These are phyloP conservation scores for Choristoneura rosaceana DNA, from an alignment of 2,888 invertebrate genomes.

Conservation along the genomic window DNA sequence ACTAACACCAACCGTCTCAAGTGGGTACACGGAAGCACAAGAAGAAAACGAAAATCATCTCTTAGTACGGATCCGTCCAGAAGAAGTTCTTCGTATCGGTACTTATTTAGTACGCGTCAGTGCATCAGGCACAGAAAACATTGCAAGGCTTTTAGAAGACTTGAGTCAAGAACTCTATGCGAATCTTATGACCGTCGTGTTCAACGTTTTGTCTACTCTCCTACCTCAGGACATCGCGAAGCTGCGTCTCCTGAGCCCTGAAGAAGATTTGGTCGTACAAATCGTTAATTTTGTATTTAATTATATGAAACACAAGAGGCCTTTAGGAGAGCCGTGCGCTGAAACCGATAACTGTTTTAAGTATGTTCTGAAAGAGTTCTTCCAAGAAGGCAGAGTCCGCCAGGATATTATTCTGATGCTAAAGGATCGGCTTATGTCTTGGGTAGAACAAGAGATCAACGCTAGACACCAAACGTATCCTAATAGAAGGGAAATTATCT, in stretches of 20 bases:
- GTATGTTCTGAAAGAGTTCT: conserved; percentile 72
- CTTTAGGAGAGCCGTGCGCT: conserved; percentile 65
- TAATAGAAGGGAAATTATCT: conserved; percentile 64
- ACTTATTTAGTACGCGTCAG: conserved; percentile 67
- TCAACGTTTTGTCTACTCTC: conserved; percentile 69
- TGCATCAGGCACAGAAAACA: conserved; percentile 69
- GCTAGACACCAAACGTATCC: conserved; percentile 58
- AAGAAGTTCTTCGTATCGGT: conserved; percentile 74
- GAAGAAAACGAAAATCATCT: conserved; percentile 60
- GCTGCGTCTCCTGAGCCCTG: conserved; percentile 69
- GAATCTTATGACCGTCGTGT: conserved; percentile 72
- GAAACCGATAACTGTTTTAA: conserved; percentile 70
- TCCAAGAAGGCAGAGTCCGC: conserved; percentile 73
- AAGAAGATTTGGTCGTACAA: conserved; percentile 75
- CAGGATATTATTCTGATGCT: conserved; percentile 68
- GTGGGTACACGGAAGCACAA: conserved; percentile 52
- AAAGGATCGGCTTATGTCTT: conserved; percentile 64
- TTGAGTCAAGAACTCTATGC: conserved; percentile 72
- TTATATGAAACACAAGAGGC: conserved; percentile 72
- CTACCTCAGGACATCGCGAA: conserved; percentile 71
- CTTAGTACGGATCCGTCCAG: conserved; percentile 71
- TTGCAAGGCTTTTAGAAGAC: conserved; percentile 67
- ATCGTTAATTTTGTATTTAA: conserved; percentile 76
- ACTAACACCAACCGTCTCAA: conserved; percentile 57
- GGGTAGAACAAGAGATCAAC: conserved; percentile 64